These are phyloP conservation scores for Agrilus biguttatus DNA, from an alignment of 2,888 invertebrate genomes.

Conservation along the genomic window DNA sequence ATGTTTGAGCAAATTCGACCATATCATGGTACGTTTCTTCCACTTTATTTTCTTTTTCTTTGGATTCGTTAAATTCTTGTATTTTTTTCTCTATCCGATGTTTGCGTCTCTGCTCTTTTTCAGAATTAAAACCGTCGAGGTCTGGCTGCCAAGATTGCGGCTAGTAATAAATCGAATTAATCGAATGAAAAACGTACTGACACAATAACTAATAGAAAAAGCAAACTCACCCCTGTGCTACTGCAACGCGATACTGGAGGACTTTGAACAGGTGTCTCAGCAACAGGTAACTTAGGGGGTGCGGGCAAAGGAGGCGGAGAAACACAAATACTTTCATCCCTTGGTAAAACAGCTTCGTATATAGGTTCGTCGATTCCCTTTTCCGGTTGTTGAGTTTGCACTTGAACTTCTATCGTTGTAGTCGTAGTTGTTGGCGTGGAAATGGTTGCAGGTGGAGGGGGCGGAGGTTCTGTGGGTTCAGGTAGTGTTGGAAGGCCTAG, in stretches of 20 bases:
- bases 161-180: slow-evolving; percentile 11
- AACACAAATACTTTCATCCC: slow-evolving; percentile 38
- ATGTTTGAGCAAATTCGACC: slow-evolving; percentile 84
- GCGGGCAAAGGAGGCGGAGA: slow-evolving; percentile 34
- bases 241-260: slow-evolving; percentile 36
- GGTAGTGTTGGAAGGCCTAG: slow-evolving; percentile 50
- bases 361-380: slow-evolving; percentile 53
- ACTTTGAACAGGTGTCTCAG: slow-evolving; percentile 36
- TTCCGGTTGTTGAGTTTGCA: slow-evolving; percentile 9
- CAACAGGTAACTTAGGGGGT: slow-evolving; percentile 29
- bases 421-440: slow-evolving; percentile 38
- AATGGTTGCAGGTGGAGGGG: slow-evolving; percentile 45
- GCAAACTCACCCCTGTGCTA: slow-evolving; percentile 30
- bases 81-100: slow-evolving; percentile 76
- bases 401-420: slow-evolving; percentile 16
- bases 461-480: slow-evolving; percentile 63
- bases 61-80: slow-evolving; percentile 58
- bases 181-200: neutral
- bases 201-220: neutral
- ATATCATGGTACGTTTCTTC: slow-evolving; percentile 64
- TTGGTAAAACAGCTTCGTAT: slow-evolving; percentile 70
- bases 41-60: slow-evolving; percentile 35
- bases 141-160: slow-evolving; percentile 25
- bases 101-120: slow-evolving; percentile 67
- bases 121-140: slow-evolving; percentile 33